Evolutionary conservation across 2,888 invertebrate genomes (phyloP), one percentile per base, ranked within the genome.

Genomic region (Elegia similella): DNA sequence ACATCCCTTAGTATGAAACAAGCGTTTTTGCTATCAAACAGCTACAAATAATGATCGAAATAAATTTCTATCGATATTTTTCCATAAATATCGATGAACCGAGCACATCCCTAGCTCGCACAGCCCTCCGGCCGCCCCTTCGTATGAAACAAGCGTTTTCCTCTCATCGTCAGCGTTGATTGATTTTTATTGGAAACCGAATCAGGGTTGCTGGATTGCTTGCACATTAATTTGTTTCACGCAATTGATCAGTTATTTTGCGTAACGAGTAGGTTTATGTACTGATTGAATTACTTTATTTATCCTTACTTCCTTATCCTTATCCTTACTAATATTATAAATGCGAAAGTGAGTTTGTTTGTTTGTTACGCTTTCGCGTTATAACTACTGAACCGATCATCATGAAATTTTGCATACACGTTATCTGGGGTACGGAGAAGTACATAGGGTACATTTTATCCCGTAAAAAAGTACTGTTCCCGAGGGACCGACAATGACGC

Each of bases 171-270:
- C 72, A 74, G 73, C 73, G 80, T 77, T 86, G 86, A 87, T 86
- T 87, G 87, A 86, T 86, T 87, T 87, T 86, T 86, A 86, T 86
- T 86, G 83, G 81, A 70, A 73, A 70, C 71, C 72, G 72, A 70
- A 68, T 72, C 72, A 86, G 80, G 86, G 87, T 62, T 85, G 80
- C 32, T 67, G 58, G 56, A 46, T 8, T 13, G 15, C 16, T 30
- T 50, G 16, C 38, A 17, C 17, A 16, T 38, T 42, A n/a, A 48
- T 12, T 17, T 29, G 32, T 29, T 12, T 13, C 32, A 23, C 30
- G 15, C 30, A 38, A 13, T 17, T 30, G 15, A 43, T 30, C 7
- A 2, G 15, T 42, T 17, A n/a, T 12, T 29, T 42, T n/a, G 42
- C 23, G 10, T 12, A 42, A 48, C 7, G 10, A 2, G 38, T 10